Evolutionary conservation across 1,140 invertebrate genomes (phyloP).

Genomic region (Drosophila arawakana): DNA sequence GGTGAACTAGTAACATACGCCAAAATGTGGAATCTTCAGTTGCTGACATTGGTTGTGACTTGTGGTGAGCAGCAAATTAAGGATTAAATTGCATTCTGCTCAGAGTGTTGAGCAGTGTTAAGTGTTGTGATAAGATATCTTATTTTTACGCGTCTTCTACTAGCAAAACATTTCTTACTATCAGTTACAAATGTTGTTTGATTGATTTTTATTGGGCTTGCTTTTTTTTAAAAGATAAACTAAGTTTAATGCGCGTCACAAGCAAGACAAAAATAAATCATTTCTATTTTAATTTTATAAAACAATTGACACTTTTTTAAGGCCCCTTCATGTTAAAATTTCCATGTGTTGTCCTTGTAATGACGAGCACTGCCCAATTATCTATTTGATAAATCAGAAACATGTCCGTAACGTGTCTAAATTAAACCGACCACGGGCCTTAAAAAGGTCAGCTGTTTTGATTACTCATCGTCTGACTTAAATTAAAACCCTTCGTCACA

Average conservation of each 20-base stretch:
- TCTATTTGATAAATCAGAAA: conserved; percentile 24
- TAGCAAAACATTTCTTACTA: neutral
- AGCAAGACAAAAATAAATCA: too few species aligned
- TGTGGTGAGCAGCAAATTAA: conserved; percentile 50
- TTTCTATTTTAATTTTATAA: too few species aligned
- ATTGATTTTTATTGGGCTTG: too few species aligned
- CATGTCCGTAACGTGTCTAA: conserved; percentile 16
- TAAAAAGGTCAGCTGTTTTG: conserved; percentile 15
- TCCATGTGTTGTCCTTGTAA: conserved; percentile 13
- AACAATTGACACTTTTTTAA: neutral
- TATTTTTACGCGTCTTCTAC: neutral
- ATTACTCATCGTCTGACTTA: conserved; percentile 4
- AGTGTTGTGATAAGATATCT: conserved; percentile 11
- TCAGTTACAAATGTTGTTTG: neutral
- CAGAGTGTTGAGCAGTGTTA: conserved; percentile 17
- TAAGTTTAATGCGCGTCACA: too few species aligned
- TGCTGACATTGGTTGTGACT: conserved; percentile 43
- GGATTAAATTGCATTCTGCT: conserved; percentile 6
- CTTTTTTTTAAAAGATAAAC: too few species aligned
- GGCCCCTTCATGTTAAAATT: conserved; percentile 5
- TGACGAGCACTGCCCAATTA: conserved; percentile 6
- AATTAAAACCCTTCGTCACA: neutral
- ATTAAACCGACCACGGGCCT: neutral
- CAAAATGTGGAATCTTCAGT: conserved; percentile 22
- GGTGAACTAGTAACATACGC: neutral